Percentiles rank a stretch among this genome's conserved stretches.
These are phyloP conservation scores for Lophotis ruficrista DNA, from an alignment of 2,113 vertebrate genomes.

Conservation along the genomic window DNA sequence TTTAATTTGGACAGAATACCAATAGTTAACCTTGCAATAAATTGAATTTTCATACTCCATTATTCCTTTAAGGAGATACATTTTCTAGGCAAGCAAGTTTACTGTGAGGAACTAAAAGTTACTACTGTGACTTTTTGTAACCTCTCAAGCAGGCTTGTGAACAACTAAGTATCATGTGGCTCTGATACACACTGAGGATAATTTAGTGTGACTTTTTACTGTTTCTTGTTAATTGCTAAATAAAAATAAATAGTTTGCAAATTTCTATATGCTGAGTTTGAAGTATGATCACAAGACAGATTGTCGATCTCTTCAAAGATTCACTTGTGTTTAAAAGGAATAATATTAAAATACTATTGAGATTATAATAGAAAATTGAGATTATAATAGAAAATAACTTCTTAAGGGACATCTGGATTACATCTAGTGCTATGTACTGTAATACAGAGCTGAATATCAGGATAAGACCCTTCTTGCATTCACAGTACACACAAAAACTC, in stretches of 20 bases:
- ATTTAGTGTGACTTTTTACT: conserved; percentile 65
- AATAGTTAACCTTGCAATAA: conserved; percentile 13
- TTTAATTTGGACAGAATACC: background rate
- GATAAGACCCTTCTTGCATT: background rate
- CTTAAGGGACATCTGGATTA: background rate
- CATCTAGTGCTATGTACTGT: background rate
- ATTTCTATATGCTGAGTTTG: background rate
- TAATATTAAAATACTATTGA: background rate
- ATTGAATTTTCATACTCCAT: background rate
- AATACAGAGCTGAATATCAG: background rate
- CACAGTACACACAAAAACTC: background rate
- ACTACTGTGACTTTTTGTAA: conserved; percentile 64
- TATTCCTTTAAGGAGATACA: background rate
- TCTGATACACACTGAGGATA: background rate
- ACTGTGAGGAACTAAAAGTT: conserved; percentile 63
- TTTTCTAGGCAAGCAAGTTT: conserved; percentile 25
- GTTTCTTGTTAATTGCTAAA: background rate
- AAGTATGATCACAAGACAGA: background rate
- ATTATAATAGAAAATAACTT: background rate
- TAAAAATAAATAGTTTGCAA: background rate
- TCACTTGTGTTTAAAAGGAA: background rate
- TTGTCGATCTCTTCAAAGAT: background rate
- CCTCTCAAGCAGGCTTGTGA: conserved; percentile 59
- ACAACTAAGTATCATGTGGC: conserved; percentile 79
- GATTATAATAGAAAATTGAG: background rate